Conservation (phyloP, 1,140 invertebrate species). For the Aradophagus sp. region DNA sequence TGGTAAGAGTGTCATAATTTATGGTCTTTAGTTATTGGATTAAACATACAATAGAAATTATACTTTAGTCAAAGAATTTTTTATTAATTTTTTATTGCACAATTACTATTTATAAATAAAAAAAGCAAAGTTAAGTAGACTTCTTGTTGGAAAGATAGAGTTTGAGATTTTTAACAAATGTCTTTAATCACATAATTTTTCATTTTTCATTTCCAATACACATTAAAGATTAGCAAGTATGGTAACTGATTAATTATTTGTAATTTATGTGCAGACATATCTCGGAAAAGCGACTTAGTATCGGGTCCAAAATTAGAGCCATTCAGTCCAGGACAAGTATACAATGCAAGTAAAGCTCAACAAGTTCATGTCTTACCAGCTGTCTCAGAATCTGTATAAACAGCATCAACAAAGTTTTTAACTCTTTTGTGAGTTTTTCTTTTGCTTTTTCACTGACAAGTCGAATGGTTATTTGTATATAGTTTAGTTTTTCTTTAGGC, state of each 20-base stretch:
- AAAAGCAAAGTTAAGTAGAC: no score
- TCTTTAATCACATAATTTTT: no score
- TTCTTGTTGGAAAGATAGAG: no score
- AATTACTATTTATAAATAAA: no score
- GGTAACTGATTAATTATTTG: background rate
- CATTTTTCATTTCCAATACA: no score
- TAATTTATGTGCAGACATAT: slow-evolving; percentile 36
- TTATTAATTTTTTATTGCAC: no score
- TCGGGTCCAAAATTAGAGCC: slow-evolving; percentile 83
- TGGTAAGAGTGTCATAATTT: no score
- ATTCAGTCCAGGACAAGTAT: slow-evolving; percentile 90
- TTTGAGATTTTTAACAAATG: no score
- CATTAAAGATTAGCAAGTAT: no score
- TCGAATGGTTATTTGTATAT: background rate
- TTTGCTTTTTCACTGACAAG: background rate
- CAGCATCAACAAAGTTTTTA: slow-evolving; percentile 13
- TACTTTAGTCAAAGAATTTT: no score
- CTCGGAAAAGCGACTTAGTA: slow-evolving; percentile 67
- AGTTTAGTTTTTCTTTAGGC: slow-evolving; percentile 5
- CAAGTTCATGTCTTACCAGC: slow-evolving; percentile 89
- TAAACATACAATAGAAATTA: no score
- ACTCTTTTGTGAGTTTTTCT: slow-evolving; percentile 20
- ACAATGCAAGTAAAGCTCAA: slow-evolving; percentile 89
- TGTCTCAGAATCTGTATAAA: slow-evolving; percentile 61
- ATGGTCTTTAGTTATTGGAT: no score